phyloP scores from a whole-genome alignment of 2,797 vertebrate species.

The Salmo trutta region DNA sequence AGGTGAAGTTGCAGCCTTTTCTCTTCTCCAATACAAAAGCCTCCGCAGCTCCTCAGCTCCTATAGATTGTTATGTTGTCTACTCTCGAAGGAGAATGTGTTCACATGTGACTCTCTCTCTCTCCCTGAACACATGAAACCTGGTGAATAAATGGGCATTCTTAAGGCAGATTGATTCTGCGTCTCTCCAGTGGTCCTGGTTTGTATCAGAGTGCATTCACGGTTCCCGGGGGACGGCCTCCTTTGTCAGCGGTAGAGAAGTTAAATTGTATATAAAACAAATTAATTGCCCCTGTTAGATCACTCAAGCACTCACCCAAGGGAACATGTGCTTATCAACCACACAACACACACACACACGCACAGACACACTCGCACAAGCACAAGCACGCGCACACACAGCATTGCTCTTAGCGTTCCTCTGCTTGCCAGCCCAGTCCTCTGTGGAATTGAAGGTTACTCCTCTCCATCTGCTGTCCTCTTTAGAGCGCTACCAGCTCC shows the following conservation, averaged over 20 bases:
- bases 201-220: conserved; percentile 75
- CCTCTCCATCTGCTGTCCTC: conserved; percentile 73
- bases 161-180: conserved; percentile 53
- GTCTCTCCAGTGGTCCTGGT: conserved; percentile 66
- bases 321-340: conserved; percentile 74
- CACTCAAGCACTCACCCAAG: conserved; percentile 74
- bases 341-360: conserved; percentile 9
- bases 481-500: conserved; percentile 51
- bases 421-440: conserved; percentile 62
- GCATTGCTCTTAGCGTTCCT: conserved; percentile 60
- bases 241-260: conserved; percentile 69
- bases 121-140: conserved; percentile 58
- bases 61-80: conserved; percentile 56
- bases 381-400: conserved; percentile 20
- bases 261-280: conserved; percentile 78
- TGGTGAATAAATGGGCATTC: conserved; percentile 51
- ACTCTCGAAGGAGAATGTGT: conserved; percentile 64
- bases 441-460: conserved; percentile 52
- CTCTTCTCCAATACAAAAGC: conserved; percentile 54
- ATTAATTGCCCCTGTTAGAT: conserved; percentile 80
- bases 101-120: conserved; percentile 47
- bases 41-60: conserved; percentile 26
- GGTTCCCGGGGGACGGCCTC: conserved; percentile 66
- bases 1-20: neutral
- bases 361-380: conserved; percentile 9